Evolutionary conservation across 2,888 invertebrate species (phyloP), one percentile per base, ranked within the genome.

Genomic region (Platycheirus albimanus): DNA sequence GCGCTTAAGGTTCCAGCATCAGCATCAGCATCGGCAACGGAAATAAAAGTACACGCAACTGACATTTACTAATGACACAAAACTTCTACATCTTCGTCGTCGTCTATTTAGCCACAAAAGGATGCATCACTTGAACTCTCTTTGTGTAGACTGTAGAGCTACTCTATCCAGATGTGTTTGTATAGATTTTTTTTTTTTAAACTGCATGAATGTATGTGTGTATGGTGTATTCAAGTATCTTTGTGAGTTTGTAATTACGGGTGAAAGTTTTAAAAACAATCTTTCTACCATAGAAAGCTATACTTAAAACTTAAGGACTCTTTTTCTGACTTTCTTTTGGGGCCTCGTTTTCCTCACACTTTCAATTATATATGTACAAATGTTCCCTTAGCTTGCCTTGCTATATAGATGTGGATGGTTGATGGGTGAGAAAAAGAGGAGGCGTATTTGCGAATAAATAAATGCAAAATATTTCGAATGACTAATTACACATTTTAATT

Each of bases 401-500:
- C n/a, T n/a, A n/a, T n/a, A n/a, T n/a, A n/a, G n/a, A n/a, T n/a
- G n/a, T n/a, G n/a, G n/a, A n/a, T n/a, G n/a, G n/a, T n/a, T n/a
- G 19, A 17, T 33, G 11, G 20, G 30, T 17, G n/a, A 11, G 52
- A 10, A 36, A 20, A 19, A 43, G 45, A 20, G 49, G 61, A 72
- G 45, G 52, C 38, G 19, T 64, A 75, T 75, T 75, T 51, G 80
- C 64, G 70, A 64, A 75, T 75, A 69, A 75, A 75, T 80, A 80
- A 80, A 80, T 75, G 75, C 75, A 80, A 80, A 75, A 47, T 51
- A 80, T 80, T 75, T 54, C 20, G 75, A 80, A 80, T 80, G 80
- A 75, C 75, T 75, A 80, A 75, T 80, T 75, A 69, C 75, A 80
- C 30, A 75, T 80, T 75, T 80, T 80, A 75, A 80, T 80, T 66